A percentile compares a stretch with the other conserved stretches of the same genome.
These are phyloP conservation scores for Glaucopsyche alexis DNA, from an alignment of 2,888 invertebrate species.

Conservation along the genomic window DNA sequence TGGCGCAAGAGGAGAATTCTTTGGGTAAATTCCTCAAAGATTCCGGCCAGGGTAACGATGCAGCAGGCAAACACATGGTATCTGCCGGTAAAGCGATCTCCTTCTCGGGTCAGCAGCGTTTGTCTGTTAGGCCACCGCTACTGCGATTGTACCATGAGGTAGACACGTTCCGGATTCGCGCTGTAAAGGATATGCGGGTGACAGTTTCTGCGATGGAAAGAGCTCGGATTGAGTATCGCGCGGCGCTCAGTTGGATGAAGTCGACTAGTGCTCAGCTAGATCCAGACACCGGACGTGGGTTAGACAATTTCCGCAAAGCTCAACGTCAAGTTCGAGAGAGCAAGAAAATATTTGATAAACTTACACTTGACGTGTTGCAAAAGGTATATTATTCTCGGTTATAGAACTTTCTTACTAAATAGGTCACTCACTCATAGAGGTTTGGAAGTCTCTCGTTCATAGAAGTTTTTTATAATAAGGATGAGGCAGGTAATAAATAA, in stretches of 20 bases:
- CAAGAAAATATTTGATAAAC: slow-evolving; percentile 94
- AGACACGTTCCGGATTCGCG: slow-evolving; percentile 97
- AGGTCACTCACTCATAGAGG: too few relatives aligned
- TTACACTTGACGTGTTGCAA: slow-evolving; percentile 96
- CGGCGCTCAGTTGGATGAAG: slow-evolving; percentile 99
- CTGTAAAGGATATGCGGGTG: slow-evolving; percentile 94
- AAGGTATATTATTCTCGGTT: slow-evolving; percentile 79
- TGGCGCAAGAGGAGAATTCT: slow-evolving; percentile 97
- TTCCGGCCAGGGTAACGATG: slow-evolving; percentile 93
- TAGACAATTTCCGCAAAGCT: slow-evolving; percentile 97
- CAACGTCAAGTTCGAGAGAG: slow-evolving; percentile 87
- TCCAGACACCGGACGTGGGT: slow-evolving; percentile 96
- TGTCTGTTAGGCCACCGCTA: slow-evolving; percentile 91
- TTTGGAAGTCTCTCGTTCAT: too few relatives aligned
- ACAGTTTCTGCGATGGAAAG: slow-evolving; percentile 98
- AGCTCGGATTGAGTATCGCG: slow-evolving; percentile 96
- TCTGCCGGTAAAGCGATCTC: slow-evolving; percentile 90
- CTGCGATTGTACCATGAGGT: slow-evolving; percentile 95
- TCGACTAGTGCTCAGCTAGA: slow-evolving; percentile 96
- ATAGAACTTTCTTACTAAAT: background rate
- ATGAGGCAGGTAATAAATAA: too few relatives aligned
- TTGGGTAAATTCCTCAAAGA: slow-evolving; percentile 97
- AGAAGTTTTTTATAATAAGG: too few relatives aligned
- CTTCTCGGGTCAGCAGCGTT: slow-evolving; percentile 94
- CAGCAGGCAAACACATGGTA: slow-evolving; percentile 82